A percentile compares a stretch with the other conserved stretches of the same genome.
Evolutionary conservation across 2,888 invertebrate species (phyloP).

Genomic region (Catocala nupta): DNA sequence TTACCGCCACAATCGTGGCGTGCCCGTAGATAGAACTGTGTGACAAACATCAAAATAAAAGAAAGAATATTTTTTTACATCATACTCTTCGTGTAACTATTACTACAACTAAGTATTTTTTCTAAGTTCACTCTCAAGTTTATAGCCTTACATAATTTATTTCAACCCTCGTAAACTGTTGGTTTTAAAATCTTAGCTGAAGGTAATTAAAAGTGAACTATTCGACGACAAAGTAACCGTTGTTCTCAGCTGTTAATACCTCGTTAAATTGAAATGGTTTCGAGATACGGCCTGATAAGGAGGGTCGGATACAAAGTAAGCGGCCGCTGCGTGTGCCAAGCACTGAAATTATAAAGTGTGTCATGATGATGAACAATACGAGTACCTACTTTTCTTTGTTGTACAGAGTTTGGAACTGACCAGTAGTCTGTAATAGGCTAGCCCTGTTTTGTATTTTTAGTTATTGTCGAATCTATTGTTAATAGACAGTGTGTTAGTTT

Average conservation of each 20-base stretch:
- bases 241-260: constrained; percentile 55
- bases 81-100: not conserved
- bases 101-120: constrained; percentile 28
- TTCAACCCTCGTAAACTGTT: constrained; percentile 48
- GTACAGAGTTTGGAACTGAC: too few relatives aligned
- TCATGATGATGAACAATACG: not conserved
- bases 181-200: constrained; percentile 54
- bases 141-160: constrained; percentile 49
- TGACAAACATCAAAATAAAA: too few relatives aligned
- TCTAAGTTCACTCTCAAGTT: constrained; percentile 21
- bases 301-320: constrained; percentile 15
- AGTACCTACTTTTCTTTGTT: too few relatives aligned
- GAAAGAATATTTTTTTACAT: not conserved
- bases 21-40: too few relatives aligned
- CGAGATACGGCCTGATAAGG: constrained; percentile 50
- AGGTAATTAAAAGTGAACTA: constrained; percentile 56
- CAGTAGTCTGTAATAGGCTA: too few relatives aligned
- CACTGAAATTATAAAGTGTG: not conserved
- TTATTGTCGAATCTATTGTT: too few relatives aligned
- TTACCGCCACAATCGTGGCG: too few relatives aligned
- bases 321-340: constrained; percentile 16
- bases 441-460: too few relatives aligned
- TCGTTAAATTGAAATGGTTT: constrained; percentile 52
- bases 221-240: constrained; percentile 52
- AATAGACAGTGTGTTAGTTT: too few relatives aligned